Percentiles rank a stretch among this genome's conserved stretches.
Conservation (phyloP, 1,140 invertebrate genomes). For the Lepidurus packardi region DNA sequence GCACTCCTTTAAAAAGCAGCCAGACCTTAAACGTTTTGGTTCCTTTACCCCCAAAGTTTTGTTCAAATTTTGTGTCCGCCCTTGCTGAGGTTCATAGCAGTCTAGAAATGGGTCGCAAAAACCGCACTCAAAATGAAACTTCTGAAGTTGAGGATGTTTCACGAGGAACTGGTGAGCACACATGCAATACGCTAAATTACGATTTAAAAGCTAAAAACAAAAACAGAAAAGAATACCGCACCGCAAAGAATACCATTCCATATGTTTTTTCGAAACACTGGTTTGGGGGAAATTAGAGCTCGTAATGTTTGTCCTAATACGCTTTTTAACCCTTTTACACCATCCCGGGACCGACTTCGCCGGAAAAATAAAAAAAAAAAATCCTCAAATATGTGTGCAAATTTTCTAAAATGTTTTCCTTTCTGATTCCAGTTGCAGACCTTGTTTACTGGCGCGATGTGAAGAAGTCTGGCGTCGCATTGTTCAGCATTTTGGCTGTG, state of each 20-base stretch:
- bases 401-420: conserved; percentile 23
- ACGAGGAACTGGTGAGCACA: conserved; percentile 17
- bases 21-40: neutral
- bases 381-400: neutral
- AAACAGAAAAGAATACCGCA: too few relatives aligned
- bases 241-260: too few relatives aligned
- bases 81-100: neutral
- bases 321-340: neutral
- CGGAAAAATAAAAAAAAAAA: neutral
- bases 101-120: conserved; percentile 18
- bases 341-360: neutral
- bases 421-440: conserved; percentile 74
- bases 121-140: conserved; percentile 8
- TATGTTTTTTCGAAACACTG: neutral
- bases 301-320: neutral
- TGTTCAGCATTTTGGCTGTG: conserved; percentile 75
- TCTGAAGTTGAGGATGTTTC: neutral
- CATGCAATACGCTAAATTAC: neutral
- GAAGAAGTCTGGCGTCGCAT: conserved; percentile 85
- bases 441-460: conserved; percentile 95
- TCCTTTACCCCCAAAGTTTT: neutral
- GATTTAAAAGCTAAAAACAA: too few relatives aligned
- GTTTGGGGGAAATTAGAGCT: neutral
- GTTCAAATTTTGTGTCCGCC: neutral
- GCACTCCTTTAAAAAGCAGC: neutral